Conservation (phyloP, 2,113 vertebrate species). For the Microcebus lehilahytsara region DNA sequence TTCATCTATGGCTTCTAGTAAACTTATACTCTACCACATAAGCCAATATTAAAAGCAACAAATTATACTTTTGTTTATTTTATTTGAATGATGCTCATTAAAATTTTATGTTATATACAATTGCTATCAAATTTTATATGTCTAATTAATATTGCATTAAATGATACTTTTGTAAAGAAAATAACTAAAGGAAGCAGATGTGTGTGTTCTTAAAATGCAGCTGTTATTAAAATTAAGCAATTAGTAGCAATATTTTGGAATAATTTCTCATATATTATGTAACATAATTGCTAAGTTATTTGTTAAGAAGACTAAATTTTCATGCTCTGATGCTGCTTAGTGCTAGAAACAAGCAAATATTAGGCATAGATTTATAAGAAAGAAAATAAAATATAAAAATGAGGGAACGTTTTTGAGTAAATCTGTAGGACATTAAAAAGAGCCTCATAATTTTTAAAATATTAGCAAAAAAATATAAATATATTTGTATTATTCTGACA, state of each 20-base stretch:
- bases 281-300: neutral
- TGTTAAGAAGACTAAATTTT: neutral
- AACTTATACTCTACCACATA: neutral
- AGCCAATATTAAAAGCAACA: slow-evolving; percentile 41
- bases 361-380: neutral
- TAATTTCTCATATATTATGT: neutral
- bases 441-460: neutral
- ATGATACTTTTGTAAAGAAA: neutral
- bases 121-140: slow-evolving; percentile 29
- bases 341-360: neutral
- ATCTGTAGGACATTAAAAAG: neutral
- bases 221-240: slow-evolving; percentile 40
- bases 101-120: slow-evolving; percentile 1
- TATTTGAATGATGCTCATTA: slow-evolving; percentile 34
- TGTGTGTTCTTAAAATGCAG: neutral
- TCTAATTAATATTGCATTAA: slow-evolving; percentile 39
- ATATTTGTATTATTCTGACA: neutral
- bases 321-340: neutral
- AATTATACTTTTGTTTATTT: slow-evolving; percentile 40
- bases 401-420: neutral
- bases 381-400: neutral
- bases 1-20: neutral
- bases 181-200: slow-evolving; percentile 15
- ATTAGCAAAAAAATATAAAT: neutral
- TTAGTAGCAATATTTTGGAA: slow-evolving; percentile 6